Evolutionary conservation across 2,888 invertebrate species (phyloP), one percentile per base, ranked within the genome.

Genomic region (Achlya flavicornis): DNA sequence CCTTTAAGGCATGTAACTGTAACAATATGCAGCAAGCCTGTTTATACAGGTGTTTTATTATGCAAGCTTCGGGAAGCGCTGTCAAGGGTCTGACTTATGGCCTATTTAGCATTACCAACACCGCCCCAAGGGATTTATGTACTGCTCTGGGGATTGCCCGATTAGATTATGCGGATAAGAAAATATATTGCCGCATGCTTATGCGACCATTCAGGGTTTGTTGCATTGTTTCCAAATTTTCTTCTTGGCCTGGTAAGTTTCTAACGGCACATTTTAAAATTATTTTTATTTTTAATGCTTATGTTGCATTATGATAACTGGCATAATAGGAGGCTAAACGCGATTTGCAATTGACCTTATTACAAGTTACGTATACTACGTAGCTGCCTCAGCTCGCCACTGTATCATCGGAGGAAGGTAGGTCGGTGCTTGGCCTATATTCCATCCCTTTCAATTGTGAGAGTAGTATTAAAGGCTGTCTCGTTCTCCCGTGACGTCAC

Each of bases 341-440:
- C 72, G 71, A 77, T 78, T 73, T 78, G 72, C 63, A 68, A 74
- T 67, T 81, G 85, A 82, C 86, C 86, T 83, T 86, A 85, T 88
- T 86, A 85, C 88, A 81, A 85, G 81, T 80, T 81, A 70, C 80
- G 75, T 74, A 53, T 19, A 19, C 53, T 53, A 78, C 83, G 82
- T 89, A 84, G 87, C 83, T 87, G 87, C 79, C 80, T 77, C 46
- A n/a, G 46, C 10, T 46, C 76, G 86, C 83, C 81, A 84, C 84
- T 85, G 89, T 91, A 87, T 86, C 85, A 84, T 81, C 80, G 79
- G 85, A 90, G 53, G n/a, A 48, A 53, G 92, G 90, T 91, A 89
- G 92, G 92, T 91, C 92, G 91, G 90, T 85, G 88, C 90, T 91
- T 93, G 93, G 83, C 93, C 93, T 93, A 93, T 91, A 92, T 93